These are phyloP conservation scores for Tuberolachnus salignus DNA, from an alignment of 2,888 invertebrate species.

Conservation along the genomic window DNA sequence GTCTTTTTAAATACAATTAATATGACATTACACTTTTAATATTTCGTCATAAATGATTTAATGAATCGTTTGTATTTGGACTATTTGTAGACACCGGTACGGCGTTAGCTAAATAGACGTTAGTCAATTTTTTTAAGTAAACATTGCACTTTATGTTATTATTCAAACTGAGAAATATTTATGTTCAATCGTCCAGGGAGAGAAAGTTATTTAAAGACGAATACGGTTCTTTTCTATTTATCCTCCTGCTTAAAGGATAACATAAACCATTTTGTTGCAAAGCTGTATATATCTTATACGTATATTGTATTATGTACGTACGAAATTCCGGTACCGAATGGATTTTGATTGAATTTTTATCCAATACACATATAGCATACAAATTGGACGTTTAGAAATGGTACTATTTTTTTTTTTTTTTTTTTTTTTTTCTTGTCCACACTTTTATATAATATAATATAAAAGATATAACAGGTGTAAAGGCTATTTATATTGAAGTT, in stretches of 20 bases:
- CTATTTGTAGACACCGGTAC: background rate
- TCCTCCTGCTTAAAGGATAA: slow-evolving; percentile 37
- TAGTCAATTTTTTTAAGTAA: slow-evolving; percentile 18
- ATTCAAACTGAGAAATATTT: slow-evolving; percentile 31
- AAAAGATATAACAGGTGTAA: slow-evolving; percentile 21
- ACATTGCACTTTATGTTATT: slow-evolving; percentile 1
- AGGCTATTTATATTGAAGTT: background rate
- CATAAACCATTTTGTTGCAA: slow-evolving; percentile 33
- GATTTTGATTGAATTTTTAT: slow-evolving; percentile 54
- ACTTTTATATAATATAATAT: background rate
- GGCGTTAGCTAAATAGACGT: background rate
- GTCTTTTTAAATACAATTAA: too few relatives aligned
- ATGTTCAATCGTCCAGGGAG: slow-evolving; percentile 7
- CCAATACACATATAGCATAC: slow-evolving; percentile 27
- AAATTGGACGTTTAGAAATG: slow-evolving; percentile 42
- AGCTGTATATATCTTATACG: slow-evolving; percentile 4
- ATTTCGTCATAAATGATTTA: too few relatives aligned
- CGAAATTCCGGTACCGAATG: slow-evolving; percentile 3
- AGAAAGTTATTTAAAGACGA: slow-evolving; percentile 36
- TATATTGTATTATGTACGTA: slow-evolving; percentile 4
- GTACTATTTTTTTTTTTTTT: background rate
- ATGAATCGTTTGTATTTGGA: background rate
- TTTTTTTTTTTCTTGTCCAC: background rate
- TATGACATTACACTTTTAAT: too few relatives aligned
- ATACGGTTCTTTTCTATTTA: slow-evolving; percentile 20